Evolutionary conservation across 30 jellyfish, hydroid and myxozoan genomes (phyloP).

Genomic region (Rhopilema esculentum): DNA sequence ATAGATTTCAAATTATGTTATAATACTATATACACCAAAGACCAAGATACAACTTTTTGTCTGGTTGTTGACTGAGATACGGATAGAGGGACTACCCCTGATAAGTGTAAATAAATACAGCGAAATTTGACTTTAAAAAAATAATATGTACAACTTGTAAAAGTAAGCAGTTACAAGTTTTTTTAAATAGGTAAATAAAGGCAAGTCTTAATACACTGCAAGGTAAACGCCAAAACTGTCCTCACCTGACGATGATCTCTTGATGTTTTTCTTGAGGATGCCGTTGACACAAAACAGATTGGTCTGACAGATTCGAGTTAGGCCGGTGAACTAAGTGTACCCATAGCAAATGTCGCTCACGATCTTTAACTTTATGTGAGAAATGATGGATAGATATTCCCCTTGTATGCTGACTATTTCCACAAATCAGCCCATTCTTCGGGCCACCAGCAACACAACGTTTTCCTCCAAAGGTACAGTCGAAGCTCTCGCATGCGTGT

Average conservation of each 20-base stretch:
- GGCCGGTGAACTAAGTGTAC: too few species aligned
- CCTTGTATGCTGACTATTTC: too few species aligned
- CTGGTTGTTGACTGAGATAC: neutral
- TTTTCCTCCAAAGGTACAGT: too few species aligned
- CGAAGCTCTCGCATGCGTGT: too few species aligned
- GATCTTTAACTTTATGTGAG: too few species aligned
- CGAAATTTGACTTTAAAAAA: neutral
- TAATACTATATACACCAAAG: neutral
- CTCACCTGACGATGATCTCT: too few species aligned
- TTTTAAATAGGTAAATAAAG: neutral
- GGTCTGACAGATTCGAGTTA: constrained; percentile 1
- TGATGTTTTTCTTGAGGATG: neutral
- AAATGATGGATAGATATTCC: too few species aligned
- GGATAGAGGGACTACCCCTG: neutral
- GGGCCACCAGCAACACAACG: too few species aligned
- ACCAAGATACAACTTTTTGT: neutral
- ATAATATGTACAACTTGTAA: neutral
- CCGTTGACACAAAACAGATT: neutral
- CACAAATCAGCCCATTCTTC: too few species aligned
- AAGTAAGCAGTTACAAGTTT: neutral
- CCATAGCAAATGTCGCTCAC: too few species aligned
- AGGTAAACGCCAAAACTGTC: constrained; percentile 1
- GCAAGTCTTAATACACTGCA: neutral
- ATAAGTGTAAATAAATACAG: neutral
- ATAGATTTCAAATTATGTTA: neutral